phyloP scores from a whole-genome alignment of 2,797 vertebrate genomes.

The Pseudocheirus occidentalis region DNA sequence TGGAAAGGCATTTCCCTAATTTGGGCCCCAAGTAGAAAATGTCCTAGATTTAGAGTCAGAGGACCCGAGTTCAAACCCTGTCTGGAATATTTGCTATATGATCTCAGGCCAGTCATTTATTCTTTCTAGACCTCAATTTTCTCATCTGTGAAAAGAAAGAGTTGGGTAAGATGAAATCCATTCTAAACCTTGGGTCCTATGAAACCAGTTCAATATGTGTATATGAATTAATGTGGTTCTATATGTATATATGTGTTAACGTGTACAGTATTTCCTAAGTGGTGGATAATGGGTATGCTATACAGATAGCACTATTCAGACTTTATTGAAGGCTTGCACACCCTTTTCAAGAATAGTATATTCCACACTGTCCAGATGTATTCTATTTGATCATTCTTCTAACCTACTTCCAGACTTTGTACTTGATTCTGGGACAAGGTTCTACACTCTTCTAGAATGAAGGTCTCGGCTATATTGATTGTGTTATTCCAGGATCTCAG shows the following conservation, averaged over 20 bases:
- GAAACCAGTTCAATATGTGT: not conserved
- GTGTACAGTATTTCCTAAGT: not conserved
- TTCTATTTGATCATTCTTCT: too few species aligned
- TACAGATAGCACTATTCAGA: not conserved
- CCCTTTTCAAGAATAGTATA: not conserved
- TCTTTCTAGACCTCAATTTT: not conserved
- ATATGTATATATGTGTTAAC: not conserved
- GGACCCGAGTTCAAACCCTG: not conserved
- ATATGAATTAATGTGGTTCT: not conserved
- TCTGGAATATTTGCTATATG: not conserved
- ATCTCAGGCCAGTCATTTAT: not conserved
- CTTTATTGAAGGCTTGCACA: not conserved
- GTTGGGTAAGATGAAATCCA: not conserved
- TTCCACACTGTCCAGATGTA: not conserved
- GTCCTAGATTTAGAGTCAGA: not conserved
- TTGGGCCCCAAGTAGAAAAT: not conserved
- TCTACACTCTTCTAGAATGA: not conserved
- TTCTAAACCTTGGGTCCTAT: not conserved
- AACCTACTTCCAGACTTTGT: not conserved
- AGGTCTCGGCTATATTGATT: not conserved
- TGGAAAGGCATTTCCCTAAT: not conserved
- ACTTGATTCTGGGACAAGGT: not conserved
- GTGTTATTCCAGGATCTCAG: not conserved
- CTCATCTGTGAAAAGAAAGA: not conserved
- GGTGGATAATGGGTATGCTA: not conserved